phyloP scores from a whole-genome alignment of 2,113 vertebrate genomes.

The Hypocryptadius cinnamomeus region DNA sequence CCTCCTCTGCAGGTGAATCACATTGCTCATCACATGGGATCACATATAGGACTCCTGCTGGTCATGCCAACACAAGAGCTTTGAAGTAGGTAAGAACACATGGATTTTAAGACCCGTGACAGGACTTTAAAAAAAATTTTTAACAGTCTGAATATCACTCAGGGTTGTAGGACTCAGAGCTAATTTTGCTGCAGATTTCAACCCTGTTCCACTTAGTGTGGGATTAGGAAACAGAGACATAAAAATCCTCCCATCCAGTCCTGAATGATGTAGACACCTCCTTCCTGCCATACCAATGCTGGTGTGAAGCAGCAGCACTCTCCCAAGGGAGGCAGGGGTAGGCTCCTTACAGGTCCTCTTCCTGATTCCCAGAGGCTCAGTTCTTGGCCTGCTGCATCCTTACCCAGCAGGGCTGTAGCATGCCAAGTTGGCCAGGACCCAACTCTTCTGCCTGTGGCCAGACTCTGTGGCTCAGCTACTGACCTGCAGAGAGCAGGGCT shows the following conservation, averaged over 20 bases:
- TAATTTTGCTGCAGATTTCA: neutral
- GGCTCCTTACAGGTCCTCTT: neutral
- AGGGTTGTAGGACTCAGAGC: neutral
- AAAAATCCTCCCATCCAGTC: neutral
- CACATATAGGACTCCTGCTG: neutral
- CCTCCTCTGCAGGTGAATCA: neutral
- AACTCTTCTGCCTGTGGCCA: neutral
- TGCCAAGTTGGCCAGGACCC: neutral
- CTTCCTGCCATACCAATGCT: neutral
- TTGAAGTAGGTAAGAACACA: neutral
- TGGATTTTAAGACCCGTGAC: neutral
- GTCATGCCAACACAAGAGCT: neutral
- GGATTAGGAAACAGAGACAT: neutral
- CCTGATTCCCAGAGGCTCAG: neutral
- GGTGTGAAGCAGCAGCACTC: neutral
- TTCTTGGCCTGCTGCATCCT: neutral
- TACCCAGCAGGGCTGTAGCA: neutral
- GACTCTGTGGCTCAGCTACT: neutral
- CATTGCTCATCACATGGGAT: too few relatives aligned
- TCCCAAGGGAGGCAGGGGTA: neutral
- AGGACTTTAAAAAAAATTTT: neutral
- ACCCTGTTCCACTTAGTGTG: neutral
- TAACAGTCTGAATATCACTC: neutral
- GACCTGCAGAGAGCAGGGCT: neutral
- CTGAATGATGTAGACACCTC: neutral